Percentiles rank a stretch among this genome's conserved stretches.
These are phyloP conservation scores for Drosophila colorata DNA, from an alignment of 2,888 invertebrate genomes.

Conservation along the genomic window DNA sequence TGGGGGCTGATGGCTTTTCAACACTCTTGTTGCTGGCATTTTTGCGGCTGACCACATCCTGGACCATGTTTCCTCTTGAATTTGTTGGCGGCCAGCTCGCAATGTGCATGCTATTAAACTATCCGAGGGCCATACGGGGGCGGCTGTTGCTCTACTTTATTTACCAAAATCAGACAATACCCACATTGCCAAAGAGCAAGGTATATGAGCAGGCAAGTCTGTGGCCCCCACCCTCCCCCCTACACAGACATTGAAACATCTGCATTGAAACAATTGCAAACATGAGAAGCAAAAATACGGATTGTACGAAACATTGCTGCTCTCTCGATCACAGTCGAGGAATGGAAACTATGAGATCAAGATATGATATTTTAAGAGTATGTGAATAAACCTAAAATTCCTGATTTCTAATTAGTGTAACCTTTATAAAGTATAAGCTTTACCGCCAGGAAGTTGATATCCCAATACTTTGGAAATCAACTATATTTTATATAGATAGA, in stretches of 20 bases:
- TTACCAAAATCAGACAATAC: conserved; percentile 28
- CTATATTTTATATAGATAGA: too few relatives aligned
- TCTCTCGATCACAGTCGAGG: neutral
- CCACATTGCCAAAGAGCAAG: conserved; percentile 29
- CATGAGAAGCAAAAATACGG: conserved; percentile 4
- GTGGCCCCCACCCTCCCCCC: too few relatives aligned
- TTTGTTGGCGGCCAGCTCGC: conserved; percentile 2
- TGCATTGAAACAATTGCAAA: conserved; percentile 38
- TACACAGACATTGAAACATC: conserved; percentile 25
- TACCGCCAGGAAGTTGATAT: too few relatives aligned
- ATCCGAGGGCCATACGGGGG: too few relatives aligned
- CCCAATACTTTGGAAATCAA: too few relatives aligned
- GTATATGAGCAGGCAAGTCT: conserved; percentile 1
- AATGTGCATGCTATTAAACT: conserved; percentile 30
- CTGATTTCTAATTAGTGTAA: too few relatives aligned
- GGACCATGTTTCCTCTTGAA: conserved; percentile 20
- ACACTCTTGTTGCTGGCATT: conserved; percentile 48
- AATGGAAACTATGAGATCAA: too few relatives aligned
- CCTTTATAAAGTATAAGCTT: too few relatives aligned
- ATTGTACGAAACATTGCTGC: conserved; percentile 8
- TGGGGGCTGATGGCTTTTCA: conserved; percentile 27
- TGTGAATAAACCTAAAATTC: too few relatives aligned
- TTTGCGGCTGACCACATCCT: conserved; percentile 59
- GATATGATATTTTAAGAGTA: too few relatives aligned
- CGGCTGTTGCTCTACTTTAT: conserved; percentile 49